phyloP scores from a whole-genome alignment of 2,113 vertebrate genomes.

The Chloebia gouldiae region DNA sequence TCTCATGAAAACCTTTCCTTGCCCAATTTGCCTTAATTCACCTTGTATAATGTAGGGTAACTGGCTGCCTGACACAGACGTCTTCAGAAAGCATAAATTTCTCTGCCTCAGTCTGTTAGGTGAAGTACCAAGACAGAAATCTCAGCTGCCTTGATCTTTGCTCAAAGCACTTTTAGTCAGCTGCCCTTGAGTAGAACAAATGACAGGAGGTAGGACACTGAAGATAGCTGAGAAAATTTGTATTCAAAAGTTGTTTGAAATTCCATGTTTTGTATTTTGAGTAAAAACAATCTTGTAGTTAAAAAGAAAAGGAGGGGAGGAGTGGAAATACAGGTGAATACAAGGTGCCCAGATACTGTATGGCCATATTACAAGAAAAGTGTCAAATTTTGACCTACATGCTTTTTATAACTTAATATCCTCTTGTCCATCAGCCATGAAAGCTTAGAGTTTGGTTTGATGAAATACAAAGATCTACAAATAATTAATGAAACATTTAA shows the following conservation, averaged over 20 bases:
- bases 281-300: not conserved
- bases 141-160: not conserved
- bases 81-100: not conserved
- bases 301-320: not conserved
- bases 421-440: not conserved
- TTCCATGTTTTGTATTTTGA: not conserved
- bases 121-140: not conserved
- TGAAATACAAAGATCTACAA: not conserved
- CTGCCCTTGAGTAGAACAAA: not conserved
- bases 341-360: not conserved
- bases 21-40: not conserved
- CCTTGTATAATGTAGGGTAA: not conserved
- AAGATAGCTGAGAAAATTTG: not conserved
- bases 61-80: rapidly evolving
- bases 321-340: not conserved
- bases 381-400: not conserved
- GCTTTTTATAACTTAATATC: not conserved
- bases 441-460: not conserved
- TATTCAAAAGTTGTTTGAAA: not conserved
- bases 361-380: not conserved
- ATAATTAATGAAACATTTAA: not conserved
- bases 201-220: not conserved
- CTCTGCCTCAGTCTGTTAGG: not conserved
- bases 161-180: not conserved
- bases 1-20: not conserved